These are phyloP conservation scores for Eurytoma californica DNA, from an alignment of 2,888 invertebrate species.

Conservation along the genomic window DNA sequence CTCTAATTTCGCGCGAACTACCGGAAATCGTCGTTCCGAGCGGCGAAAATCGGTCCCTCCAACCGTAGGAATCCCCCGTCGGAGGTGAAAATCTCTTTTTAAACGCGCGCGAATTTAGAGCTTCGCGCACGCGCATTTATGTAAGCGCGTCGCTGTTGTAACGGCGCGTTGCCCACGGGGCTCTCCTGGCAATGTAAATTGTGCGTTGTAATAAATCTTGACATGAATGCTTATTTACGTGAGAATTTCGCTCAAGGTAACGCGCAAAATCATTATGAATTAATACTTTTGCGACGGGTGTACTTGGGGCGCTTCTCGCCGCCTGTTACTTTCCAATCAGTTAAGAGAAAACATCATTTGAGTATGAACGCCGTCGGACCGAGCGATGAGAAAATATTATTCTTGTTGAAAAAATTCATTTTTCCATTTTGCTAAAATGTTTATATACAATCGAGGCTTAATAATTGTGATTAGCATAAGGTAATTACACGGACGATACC, in stretches of 20 bases:
- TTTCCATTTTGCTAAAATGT: no score
- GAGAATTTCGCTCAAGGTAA: constrained; percentile 33
- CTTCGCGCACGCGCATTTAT: not conserved
- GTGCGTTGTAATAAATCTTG: constrained; percentile 28
- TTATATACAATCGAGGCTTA: no score
- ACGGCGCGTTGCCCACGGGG: not conserved
- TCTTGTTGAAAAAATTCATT: not conserved
- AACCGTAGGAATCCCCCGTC: no score
- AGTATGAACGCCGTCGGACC: not conserved
- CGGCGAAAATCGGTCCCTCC: not conserved
- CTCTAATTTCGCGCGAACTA: not conserved
- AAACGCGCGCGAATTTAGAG: not conserved
- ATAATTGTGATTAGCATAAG: no score
- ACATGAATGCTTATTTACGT: constrained; percentile 31
- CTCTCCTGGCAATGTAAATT: constrained; percentile 10
- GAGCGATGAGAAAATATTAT: not conserved
- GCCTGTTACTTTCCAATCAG: constrained; percentile 33
- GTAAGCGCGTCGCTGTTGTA: constrained; percentile 19
- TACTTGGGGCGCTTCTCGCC: not conserved
- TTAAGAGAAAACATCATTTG: constrained; percentile 10
- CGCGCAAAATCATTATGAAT: constrained; percentile 30
- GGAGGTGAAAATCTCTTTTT: not conserved
- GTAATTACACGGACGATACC: no score
- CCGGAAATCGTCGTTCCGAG: not conserved
- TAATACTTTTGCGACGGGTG: constrained; percentile 10